Conservation (phyloP, 35 echinoderm and acorn worm species). For the Apostichopus californicus region DNA sequence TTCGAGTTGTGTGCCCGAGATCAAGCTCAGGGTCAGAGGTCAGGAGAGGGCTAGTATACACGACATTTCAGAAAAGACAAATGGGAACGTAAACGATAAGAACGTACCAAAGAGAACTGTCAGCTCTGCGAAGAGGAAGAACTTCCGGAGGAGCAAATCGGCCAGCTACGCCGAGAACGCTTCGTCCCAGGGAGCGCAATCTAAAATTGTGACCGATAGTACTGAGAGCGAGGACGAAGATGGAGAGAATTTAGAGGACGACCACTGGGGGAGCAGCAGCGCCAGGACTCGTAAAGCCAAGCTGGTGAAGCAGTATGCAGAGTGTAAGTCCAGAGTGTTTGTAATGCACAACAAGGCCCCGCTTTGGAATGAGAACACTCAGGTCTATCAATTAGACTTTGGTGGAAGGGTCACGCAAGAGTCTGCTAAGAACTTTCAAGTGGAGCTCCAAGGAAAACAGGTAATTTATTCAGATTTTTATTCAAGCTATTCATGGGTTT, state of each 20-base stretch:
- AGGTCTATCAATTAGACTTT: slow-evolving; percentile 99
- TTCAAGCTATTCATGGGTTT: no score
- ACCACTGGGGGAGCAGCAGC: slow-evolving; percentile 63
- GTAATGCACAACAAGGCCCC: slow-evolving; percentile 98
- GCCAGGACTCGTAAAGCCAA: slow-evolving; percentile 84
- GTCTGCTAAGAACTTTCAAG: slow-evolving; percentile 99
- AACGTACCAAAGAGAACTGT: slow-evolving; percentile 26
- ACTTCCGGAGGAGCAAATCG: slow-evolving; percentile 67
- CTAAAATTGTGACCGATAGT: slow-evolving; percentile 71
- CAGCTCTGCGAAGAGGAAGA: slow-evolving; percentile 21
- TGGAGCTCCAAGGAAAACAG: slow-evolving; percentile 96
- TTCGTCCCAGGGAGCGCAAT: slow-evolving; percentile 39
- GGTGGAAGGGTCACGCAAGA: slow-evolving; percentile 96
- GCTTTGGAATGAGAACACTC: slow-evolving; percentile 95
- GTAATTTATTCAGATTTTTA: slow-evolving; percentile 34
- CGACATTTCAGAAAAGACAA: slow-evolving; percentile 30
- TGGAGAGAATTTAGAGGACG: slow-evolving; percentile 59
- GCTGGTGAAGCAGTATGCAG: slow-evolving; percentile 86
- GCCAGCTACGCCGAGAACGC: slow-evolving; percentile 61
- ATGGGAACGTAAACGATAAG: slow-evolving; percentile 4
- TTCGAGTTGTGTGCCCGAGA: slow-evolving; percentile 32
- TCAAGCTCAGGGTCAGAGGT: slow-evolving; percentile 21
- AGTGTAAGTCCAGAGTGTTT: slow-evolving; percentile 81
- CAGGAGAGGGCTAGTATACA: slow-evolving; percentile 26
- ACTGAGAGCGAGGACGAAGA: slow-evolving; percentile 87